These are phyloP conservation scores for Myiopsitta monachus DNA, from an alignment of 2,113 vertebrate genomes.

Conservation along the genomic window DNA sequence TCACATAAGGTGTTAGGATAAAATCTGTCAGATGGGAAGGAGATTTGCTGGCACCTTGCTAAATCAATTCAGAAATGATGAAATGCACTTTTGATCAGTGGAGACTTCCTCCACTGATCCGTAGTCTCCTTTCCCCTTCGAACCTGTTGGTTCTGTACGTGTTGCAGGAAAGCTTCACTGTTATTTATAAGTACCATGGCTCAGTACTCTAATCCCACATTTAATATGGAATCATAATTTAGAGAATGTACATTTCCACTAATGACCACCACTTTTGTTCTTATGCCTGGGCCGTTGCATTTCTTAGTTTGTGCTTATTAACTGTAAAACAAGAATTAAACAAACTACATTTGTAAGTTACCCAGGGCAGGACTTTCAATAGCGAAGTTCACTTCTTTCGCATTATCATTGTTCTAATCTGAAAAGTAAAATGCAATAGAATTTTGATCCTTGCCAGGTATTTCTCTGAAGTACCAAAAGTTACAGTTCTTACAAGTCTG, in stretches of 20 bases:
- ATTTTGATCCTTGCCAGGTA: neutral
- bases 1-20: neutral
- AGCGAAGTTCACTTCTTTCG: neutral
- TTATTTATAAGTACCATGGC: neutral
- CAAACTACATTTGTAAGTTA: neutral
- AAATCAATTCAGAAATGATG: neutral
- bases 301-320: neutral
- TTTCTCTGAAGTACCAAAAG: neutral
- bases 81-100: neutral
- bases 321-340: neutral
- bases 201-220: neutral
- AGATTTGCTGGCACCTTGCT: neutral
- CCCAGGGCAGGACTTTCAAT: neutral
- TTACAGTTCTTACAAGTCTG: neutral
- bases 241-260: neutral
- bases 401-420: neutral
- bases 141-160: neutral
- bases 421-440: neutral
- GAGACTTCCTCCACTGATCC: neutral
- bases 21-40: neutral
- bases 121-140: neutral
- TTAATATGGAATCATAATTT: neutral
- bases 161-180: neutral
- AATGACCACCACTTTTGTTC: neutral
- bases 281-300: neutral